Evolutionary conservation across 2,797 vertebrate species (phyloP).

Genomic region (Momotus momota): DNA sequence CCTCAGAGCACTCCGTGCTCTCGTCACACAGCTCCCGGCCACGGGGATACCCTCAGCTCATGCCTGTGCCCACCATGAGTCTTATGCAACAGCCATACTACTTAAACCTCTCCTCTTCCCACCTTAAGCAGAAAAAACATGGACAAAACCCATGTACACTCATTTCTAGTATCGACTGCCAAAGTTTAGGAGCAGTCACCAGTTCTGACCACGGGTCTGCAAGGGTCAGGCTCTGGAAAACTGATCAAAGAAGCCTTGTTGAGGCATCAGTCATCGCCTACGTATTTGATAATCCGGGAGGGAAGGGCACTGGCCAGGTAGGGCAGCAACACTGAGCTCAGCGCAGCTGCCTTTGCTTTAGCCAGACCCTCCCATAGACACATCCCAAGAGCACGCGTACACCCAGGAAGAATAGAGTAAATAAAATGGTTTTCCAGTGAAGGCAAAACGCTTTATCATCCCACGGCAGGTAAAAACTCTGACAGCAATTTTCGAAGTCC

Average conservation of each 20-base stretch:
- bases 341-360: background rate
- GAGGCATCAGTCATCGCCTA: background rate
- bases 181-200: background rate
- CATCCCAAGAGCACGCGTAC: rapidly evolving
- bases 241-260: rapidly evolving
- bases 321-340: background rate
- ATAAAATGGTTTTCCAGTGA: background rate
- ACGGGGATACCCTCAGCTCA: rapidly evolving
- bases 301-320: background rate
- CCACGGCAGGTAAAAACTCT: background rate
- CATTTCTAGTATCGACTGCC: too few species aligned
- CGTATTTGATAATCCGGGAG: rapidly evolving
- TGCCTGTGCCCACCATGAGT: background rate
- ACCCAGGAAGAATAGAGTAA: background rate
- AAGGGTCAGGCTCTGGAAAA: background rate
- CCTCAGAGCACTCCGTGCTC: background rate
- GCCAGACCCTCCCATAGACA: background rate
- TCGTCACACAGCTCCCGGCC: rapidly evolving
- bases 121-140: background rate
- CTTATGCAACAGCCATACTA: background rate
- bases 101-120: background rate
- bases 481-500: rapidly evolving
- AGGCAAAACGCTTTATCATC: background rate
- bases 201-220: background rate
- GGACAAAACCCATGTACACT: background rate